A percentile compares a stretch with the other conserved stretches of the same genome.
These are phyloP conservation scores for Yasuhikotakia modesta DNA, from an alignment of 2,797 vertebrate genomes.

Conservation along the genomic window DNA sequence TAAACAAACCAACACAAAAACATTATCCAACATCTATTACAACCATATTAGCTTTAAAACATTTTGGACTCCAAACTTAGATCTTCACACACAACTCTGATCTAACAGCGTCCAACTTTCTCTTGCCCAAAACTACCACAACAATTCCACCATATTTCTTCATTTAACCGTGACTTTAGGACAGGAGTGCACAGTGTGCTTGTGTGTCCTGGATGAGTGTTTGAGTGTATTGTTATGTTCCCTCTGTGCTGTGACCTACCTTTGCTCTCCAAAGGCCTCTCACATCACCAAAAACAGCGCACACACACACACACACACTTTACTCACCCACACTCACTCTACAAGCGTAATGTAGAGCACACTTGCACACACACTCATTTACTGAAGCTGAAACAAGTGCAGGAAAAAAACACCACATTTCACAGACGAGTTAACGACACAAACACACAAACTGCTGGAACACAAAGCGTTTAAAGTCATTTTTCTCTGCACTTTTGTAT, in stretches of 20 bases:
- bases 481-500: not conserved
- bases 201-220: not conserved
- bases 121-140: not conserved
- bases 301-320: not conserved
- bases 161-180: not conserved
- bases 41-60: not conserved
- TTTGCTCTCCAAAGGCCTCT: constrained; percentile 40
- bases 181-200: not conserved
- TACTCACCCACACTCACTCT: constrained; percentile 5
- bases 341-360: constrained; percentile 18
- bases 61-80: too few species aligned
- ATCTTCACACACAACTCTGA: too few species aligned
- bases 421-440: not conserved
- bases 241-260: constrained; percentile 25
- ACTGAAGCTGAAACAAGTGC: constrained; percentile 10
- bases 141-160: not conserved
- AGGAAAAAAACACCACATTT: not conserved
- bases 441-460: not conserved
- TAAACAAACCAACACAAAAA: not conserved
- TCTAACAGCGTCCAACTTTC: not conserved
- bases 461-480: constrained; percentile 11
- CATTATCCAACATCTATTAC: not conserved
- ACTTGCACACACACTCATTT: not conserved
- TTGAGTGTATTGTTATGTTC: constrained; percentile 11
- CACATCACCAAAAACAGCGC: constrained; percentile 13